Base-by-base conservation (phyloP, 1,140 invertebrate genomes). In the Nixonia krombeini region DNA sequence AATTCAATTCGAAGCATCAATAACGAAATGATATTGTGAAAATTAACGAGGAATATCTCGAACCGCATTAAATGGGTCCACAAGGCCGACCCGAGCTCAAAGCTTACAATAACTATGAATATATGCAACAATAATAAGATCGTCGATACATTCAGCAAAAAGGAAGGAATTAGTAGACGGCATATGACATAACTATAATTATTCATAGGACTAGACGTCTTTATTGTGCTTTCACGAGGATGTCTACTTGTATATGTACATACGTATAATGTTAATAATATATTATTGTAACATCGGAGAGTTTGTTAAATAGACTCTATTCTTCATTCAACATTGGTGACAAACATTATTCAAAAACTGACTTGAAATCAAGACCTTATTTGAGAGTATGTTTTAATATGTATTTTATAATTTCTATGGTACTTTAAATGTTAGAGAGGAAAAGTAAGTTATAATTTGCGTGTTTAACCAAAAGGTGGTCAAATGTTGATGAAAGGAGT, bases 81-180 rank as follows among this genome's bases (percentile, higher is more conserved):
- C 45, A 67, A 52, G 25, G 42, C 49, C 52, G 65, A 56, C 67
- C 68, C 71, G 66, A 74, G 77, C 79, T 82, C 80, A 82, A 81
- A 70, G 75, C 72, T 80, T 79, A 80, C 77, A 79, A 80, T 80
- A 82, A 80, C 74, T 79, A 77, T 70, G 66, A 53, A 31, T 46
- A 62, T 26, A 73, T 42, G 57, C 68, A 67, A 64, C 13, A 47
- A 63, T 56, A 58, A 61, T 47, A 64, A 31, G 42, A 45, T 13
- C 13, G 21, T 45, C 47, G 40, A 28, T 26, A 56, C 52, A 41
- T 56, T 59, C 45, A 51, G 29, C 29, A 52, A 40, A 49, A 37
- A 31, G 16, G 16, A 47, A 67, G 25, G 29, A 58, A 75, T 72
- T 65, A 65, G 55, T 59, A 70, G 50, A 63, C 56, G 41, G 37